These are phyloP conservation scores for Dolichallabes microphthalmus DNA, from an alignment of 2,113 vertebrate genomes.

Conservation along the genomic window DNA sequence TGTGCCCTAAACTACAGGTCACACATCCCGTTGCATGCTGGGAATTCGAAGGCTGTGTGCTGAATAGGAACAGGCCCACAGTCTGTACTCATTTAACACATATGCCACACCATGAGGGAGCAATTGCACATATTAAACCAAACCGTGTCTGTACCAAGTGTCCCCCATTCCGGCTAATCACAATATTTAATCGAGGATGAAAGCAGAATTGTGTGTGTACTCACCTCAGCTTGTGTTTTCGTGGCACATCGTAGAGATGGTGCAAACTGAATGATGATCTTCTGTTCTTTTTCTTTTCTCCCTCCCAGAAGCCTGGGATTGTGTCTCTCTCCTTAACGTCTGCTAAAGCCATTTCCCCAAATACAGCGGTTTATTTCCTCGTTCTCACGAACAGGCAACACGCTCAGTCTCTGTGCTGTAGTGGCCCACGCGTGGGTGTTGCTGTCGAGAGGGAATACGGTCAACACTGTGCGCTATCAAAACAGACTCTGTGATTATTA, in stretches of 20 bases:
- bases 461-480: conserved; percentile 4
- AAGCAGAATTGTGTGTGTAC: conserved; percentile 22
- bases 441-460: conserved; percentile 29
- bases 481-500: neutral
- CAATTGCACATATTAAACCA: neutral
- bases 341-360: conserved; percentile 76
- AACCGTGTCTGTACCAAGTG: neutral
- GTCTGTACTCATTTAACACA: neutral
- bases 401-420: conserved; percentile 21
- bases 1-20: neutral
- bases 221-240: conserved; percentile 30
- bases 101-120: neutral
- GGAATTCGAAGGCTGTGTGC: neutral
- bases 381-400: conserved; percentile 53
- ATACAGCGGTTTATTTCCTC: conserved; percentile 77
- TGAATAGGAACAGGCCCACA: conserved; percentile 3
- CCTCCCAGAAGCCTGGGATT: conserved; percentile 31
- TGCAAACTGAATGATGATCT: conserved; percentile 26
- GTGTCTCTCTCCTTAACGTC: conserved; percentile 56
- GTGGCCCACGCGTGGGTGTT: conserved; percentile 28
- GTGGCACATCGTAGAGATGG: neutral
- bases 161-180: neutral
- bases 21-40: neutral
- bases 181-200: neutral
- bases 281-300: conserved; percentile 3